A percentile compares a stretch with the other conserved stretches of the same genome.
phyloP scores from a whole-genome alignment of 2,797 vertebrate species.

The Urophycis tenuis region DNA sequence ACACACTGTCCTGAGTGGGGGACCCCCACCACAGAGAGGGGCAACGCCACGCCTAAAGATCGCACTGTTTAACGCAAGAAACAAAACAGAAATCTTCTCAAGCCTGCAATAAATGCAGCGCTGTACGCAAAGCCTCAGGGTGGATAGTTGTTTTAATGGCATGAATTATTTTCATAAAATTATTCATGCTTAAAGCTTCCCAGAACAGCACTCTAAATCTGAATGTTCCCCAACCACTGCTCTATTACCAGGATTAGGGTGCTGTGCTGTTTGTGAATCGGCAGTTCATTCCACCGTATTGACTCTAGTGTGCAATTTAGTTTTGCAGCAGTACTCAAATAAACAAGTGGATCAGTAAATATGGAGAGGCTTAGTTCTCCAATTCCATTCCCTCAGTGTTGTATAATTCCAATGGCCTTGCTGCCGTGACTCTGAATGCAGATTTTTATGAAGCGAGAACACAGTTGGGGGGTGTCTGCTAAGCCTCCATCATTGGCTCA shows the following conservation, averaged over 20 bases:
- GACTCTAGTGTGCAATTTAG: conserved; percentile 43
- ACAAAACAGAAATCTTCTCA: background rate
- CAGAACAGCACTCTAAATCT: conserved; percentile 9
- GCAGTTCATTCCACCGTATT: conserved; percentile 39
- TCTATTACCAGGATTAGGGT: conserved; percentile 13
- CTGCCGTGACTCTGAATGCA: conserved; percentile 33
- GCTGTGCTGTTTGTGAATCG: conserved; percentile 37
- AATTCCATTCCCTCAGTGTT: conserved; percentile 49
- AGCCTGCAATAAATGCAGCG: background rate
- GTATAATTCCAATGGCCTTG: conserved; percentile 44
- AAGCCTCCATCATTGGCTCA: conserved; percentile 41
- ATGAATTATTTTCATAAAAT: background rate
- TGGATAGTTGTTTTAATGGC: background rate
- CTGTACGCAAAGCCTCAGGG: background rate
- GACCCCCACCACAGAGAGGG: background rate
- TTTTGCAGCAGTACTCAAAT: conserved; percentile 46
- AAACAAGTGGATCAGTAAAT: conserved; percentile 61
- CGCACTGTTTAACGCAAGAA: background rate
- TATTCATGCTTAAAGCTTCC: conserved; percentile 1
- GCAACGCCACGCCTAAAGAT: background rate
- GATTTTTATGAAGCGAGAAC: conserved; percentile 35
- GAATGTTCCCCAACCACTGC: background rate
- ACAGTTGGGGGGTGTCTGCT: conserved; percentile 33
- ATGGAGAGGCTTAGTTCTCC: conserved; percentile 51
- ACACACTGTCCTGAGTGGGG: too few relatives aligned